A percentile compares a stretch with the other conserved stretches of the same genome.
phyloP scores from a whole-genome alignment of 2,888 invertebrate genomes.

The Drosophila falleni region DNA sequence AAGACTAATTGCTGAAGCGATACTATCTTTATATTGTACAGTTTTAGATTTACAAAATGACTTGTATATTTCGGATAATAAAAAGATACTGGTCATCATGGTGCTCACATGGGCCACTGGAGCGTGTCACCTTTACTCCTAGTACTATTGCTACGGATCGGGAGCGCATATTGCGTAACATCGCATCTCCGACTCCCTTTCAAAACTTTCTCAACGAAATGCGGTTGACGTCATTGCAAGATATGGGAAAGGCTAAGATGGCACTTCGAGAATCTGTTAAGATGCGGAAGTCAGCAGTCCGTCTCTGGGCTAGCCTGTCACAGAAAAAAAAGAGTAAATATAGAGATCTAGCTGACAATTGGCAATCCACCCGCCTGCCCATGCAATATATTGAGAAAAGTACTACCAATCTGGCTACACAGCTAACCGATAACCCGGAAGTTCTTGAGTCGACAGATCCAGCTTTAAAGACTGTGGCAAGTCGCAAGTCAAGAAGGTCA shows the following conservation, averaged over 20 bases:
- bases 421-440: not conserved
- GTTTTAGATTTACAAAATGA: not conserved
- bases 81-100: not conserved
- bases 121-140: constrained; percentile 4
- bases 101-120: too few species aligned
- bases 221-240: constrained; percentile 1
- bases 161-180: constrained; percentile 11
- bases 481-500: not conserved
- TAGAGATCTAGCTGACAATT: constrained; percentile 4
- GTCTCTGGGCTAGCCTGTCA: not conserved
- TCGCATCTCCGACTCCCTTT: constrained; percentile 31
- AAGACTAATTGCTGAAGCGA: not conserved
- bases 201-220: constrained; percentile 35
- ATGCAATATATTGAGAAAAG: not conserved
- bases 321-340: constrained; percentile 8
- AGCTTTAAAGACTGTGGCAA: not conserved
- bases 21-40: not conserved
- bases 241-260: not conserved
- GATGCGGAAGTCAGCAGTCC: constrained; percentile 12
- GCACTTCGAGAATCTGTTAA: not conserved
- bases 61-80: not conserved
- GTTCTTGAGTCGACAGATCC: not conserved
- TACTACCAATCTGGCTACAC: not conserved
- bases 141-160: not conserved
- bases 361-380: not conserved